Conservation (phyloP, 2,797 vertebrate species). For the Cichlasoma orientale region DNA sequence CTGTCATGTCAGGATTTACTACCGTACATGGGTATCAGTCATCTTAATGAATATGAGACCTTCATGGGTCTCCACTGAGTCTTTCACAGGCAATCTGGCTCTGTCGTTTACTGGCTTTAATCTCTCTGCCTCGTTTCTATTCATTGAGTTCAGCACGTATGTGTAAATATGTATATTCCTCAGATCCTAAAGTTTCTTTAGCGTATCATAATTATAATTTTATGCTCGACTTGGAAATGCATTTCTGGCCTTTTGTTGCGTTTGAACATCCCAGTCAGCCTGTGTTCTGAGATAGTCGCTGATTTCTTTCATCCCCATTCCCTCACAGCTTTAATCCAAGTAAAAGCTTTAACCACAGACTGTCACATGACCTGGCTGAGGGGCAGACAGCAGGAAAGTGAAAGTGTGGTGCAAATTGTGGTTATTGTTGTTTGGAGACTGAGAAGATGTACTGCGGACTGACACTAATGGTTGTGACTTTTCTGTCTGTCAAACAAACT, state of each 20-base stretch:
- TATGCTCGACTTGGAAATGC: background rate
- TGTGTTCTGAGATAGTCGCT: slow-evolving; percentile 17
- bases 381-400: slow-evolving; percentile 19
- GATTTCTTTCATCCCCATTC: background rate
- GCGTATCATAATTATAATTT: slow-evolving; percentile 2
- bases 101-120: slow-evolving; percentile 31
- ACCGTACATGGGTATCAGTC: slow-evolving; percentile 53
- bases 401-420: slow-evolving; percentile 21
- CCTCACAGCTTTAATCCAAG: slow-evolving; percentile 4
- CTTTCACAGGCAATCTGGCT: slow-evolving; percentile 54
- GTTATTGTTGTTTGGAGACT: background rate
- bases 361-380: slow-evolving; percentile 36
- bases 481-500: slow-evolving; percentile 33
- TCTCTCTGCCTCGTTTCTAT: slow-evolving; percentile 38
- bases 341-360: slow-evolving; percentile 25
- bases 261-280: background rate
- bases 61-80: slow-evolving; percentile 58
- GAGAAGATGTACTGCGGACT: slow-evolving; percentile 18
- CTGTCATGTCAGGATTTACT: slow-evolving; percentile 56
- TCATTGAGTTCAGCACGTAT: background rate
- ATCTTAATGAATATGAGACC: slow-evolving; percentile 64
- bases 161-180: background rate
- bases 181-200: background rate
- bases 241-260: slow-evolving; percentile 2
- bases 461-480: slow-evolving; percentile 30